A percentile compares a stretch with the other conserved stretches of the same genome.
These are phyloP conservation scores for Neogobius melanostomus DNA, from an alignment of 2,113 vertebrate genomes.

Conservation along the genomic window DNA sequence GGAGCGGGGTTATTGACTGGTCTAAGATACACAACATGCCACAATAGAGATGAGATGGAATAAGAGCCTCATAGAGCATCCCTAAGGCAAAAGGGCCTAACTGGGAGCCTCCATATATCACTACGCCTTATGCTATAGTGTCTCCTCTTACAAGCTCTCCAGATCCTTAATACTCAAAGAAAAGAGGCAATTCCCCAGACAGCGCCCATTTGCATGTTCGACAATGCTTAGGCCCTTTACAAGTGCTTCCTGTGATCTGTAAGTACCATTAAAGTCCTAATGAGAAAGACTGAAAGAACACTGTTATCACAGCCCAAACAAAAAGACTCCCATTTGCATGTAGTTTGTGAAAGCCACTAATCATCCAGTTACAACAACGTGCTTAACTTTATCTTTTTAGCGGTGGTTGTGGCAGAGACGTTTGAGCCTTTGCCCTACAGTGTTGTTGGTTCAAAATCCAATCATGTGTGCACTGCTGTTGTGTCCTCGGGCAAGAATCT, in stretches of 20 bases:
- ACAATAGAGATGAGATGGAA: slow-evolving; percentile 58
- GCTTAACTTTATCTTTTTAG: too few relatives aligned
- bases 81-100: slow-evolving; percentile 61
- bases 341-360: background rate
- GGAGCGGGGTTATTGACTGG: slow-evolving; percentile 65
- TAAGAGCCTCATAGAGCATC: slow-evolving; percentile 65
- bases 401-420: too few relatives aligned
- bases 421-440: too few relatives aligned
- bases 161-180: slow-evolving; percentile 21
- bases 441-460: too few relatives aligned
- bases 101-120: slow-evolving; percentile 54
- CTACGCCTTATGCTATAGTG: slow-evolving; percentile 7
- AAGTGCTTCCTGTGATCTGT: slow-evolving; percentile 36
- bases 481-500: too few relatives aligned
- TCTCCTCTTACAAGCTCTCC: slow-evolving; percentile 35
- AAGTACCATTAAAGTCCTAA: slow-evolving; percentile 37
- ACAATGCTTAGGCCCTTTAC: slow-evolving; percentile 34
- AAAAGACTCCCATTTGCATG: background rate
- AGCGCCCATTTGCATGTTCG: slow-evolving; percentile 45
- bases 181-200: slow-evolving; percentile 35
- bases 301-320: background rate
- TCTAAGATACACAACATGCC: slow-evolving; percentile 69
- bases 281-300: slow-evolving; percentile 19
- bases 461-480: too few relatives aligned
- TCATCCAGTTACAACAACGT: background rate